A percentile compares a stretch with the other conserved stretches of the same genome.
Evolutionary conservation across 2,797 vertebrate species (phyloP).

Genomic region (Myotis myotis): DNA sequence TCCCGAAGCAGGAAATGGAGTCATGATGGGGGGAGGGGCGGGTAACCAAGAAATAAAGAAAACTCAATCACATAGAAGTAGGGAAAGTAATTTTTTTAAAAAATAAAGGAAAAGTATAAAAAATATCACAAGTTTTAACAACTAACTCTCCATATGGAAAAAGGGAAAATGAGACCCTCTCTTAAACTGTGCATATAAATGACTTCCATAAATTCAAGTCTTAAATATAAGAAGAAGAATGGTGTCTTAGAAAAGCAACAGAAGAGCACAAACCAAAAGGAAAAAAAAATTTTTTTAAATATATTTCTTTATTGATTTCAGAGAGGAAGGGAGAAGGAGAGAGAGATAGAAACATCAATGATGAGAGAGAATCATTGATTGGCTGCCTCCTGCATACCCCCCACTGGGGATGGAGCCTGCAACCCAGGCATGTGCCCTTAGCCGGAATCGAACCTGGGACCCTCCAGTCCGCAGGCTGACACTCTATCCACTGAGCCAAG

Average conservation of each 20-base stretch:
- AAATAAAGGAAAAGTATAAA: background rate
- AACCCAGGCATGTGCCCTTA: too few relatives aligned
- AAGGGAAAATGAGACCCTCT: background rate
- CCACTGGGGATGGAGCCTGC: too few relatives aligned
- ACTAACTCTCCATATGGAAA: background rate
- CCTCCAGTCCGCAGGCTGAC: too few relatives aligned
- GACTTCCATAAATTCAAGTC: background rate
- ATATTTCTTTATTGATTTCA: too few relatives aligned
- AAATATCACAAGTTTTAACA: background rate
- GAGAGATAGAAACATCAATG: too few relatives aligned
- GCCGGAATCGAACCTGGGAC: too few relatives aligned
- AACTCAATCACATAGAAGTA: background rate
- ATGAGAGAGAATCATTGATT: too few relatives aligned
- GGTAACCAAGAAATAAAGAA: background rate
- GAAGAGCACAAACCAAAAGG: background rate
- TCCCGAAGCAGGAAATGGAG: background rate
- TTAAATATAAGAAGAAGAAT: background rate
- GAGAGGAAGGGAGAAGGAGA: too few relatives aligned
- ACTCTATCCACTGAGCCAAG: too few relatives aligned
- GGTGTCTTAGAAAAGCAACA: background rate
- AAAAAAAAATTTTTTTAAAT: background rate
- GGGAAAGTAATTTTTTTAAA: background rate
- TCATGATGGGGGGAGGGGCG: rapidly evolving
- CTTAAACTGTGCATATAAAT: background rate
- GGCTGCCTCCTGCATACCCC: too few relatives aligned